Evolutionary conservation across 2,888 invertebrate species (phyloP), one percentile per base, ranked within the genome.

Genomic region (Drosophila parthenogenetica): DNA sequence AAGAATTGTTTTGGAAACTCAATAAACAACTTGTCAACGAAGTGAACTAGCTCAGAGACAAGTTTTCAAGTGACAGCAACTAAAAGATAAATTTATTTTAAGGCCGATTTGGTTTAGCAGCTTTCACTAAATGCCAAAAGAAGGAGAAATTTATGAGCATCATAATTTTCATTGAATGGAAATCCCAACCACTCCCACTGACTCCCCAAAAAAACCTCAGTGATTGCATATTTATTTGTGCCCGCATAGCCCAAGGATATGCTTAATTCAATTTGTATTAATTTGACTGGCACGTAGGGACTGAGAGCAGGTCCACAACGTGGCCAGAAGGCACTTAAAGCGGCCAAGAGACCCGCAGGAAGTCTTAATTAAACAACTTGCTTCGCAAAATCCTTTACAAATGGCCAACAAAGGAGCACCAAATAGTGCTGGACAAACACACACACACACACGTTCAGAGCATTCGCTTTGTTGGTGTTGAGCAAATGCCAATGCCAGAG

Each of bases 311-410:
- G 22, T 35, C 35, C 37, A 48, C 59, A 53, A 53, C 40, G 40
- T 58, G 40, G 50, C 55, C 67, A 65, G 71, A 53, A 51, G 62
- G 49, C 78, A 77, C 77, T 75, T 83, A 54, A 64, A 68, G 61
- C 67, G 48, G 55, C 37, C 66, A 64, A 69, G 35, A 58, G 78
- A 69, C 87, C 87, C 81, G 84, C 77, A 84, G 87, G 77, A 83
- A 79, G 77, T 83, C 83, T 86, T 83, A 83, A 83, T 83, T 83
- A 86, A 83, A 77, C 87, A 83, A 83, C 81, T 83, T 86, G 84
- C 79, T 72, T 70, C 77, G 74, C 69, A 86, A 86, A 29, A 79
- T 81, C 81, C 87, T 73, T 79, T 79, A 65, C 64, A 81, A 83
- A 79, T 72, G 79, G 76, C 59, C 69, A 69, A 62, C 71, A 69